Conservation (phyloP, 2,797 vertebrate genomes). For the Rhincodon typus region DNA sequence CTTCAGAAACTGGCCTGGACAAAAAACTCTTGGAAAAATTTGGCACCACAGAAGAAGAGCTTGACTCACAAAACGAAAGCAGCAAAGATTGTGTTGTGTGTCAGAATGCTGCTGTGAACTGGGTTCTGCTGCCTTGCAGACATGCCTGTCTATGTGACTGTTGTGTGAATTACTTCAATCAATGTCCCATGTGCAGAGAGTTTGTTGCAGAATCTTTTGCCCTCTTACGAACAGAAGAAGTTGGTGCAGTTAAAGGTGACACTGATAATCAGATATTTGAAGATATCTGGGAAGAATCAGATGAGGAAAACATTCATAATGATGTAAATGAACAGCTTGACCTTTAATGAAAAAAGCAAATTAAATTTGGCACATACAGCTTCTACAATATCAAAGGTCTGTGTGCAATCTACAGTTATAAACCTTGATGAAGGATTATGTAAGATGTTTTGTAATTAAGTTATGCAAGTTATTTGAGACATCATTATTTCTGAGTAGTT, state of each 20-base stretch:
- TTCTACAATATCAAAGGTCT: background rate
- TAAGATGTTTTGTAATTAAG: background rate
- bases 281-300: conserved; percentile 4
- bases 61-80: conserved; percentile 47
- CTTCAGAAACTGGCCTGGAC: conserved; percentile 44
- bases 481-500: background rate
- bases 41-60: conserved; percentile 49
- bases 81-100: conserved; percentile 87
- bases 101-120: conserved; percentile 80
- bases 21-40: conserved; percentile 54
- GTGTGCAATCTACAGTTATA: conserved; percentile 9
- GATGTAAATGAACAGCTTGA: background rate
- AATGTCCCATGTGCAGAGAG: conserved; percentile 91
- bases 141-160: conserved; percentile 82
- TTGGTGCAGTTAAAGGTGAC: background rate
- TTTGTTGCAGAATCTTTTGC: conserved; percentile 81
- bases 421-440: background rate
- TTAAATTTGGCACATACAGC: background rate
- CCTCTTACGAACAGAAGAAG: conserved; percentile 47
- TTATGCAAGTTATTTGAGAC: background rate
- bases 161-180: conserved; percentile 74
- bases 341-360: background rate
- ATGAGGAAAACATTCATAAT: background rate
- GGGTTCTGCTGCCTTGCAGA: conserved; percentile 84
- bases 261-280: background rate